Conservation (phyloP, 2,797 vertebrate genomes). For the Eulemur albifrons region DNA sequence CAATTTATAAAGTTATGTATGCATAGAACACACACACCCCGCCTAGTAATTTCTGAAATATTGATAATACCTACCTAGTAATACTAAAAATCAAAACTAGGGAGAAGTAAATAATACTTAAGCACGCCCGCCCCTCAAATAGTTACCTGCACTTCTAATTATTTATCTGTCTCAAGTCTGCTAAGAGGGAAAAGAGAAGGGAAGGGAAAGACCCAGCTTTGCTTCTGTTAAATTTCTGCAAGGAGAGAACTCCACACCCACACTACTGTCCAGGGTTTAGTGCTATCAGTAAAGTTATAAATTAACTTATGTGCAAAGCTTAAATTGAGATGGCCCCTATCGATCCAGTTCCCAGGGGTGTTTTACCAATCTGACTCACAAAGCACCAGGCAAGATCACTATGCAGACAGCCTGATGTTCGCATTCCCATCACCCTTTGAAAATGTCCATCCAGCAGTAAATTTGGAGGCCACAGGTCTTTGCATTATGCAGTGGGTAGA, state of each 20-base stretch:
- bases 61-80: neutral
- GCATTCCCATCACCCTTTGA: neutral
- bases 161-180: neutral
- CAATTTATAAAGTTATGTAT: neutral
- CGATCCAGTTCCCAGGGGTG: neutral
- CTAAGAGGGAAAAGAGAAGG: neutral
- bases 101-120: neutral
- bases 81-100: constrained; percentile 48
- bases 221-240: neutral
- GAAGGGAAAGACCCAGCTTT: neutral
- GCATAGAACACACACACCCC: neutral
- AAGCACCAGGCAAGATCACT: neutral
- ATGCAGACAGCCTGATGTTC: neutral
- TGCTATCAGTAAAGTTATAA: constrained; percentile 46
- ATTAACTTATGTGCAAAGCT: constrained; percentile 47
- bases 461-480: neutral
- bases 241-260: neutral
- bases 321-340: neutral
- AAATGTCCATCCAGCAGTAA: neutral
- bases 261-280: constrained; percentile 12
- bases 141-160: neutral
- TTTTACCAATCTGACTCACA: constrained; percentile 21
- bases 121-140: neutral
- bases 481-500: neutral
- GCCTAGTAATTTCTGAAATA: neutral